Percentiles rank a stretch among this genome's conserved stretches.
Evolutionary conservation across 2,797 vertebrate genomes (phyloP).

Genomic region (Mus minutoides): DNA sequence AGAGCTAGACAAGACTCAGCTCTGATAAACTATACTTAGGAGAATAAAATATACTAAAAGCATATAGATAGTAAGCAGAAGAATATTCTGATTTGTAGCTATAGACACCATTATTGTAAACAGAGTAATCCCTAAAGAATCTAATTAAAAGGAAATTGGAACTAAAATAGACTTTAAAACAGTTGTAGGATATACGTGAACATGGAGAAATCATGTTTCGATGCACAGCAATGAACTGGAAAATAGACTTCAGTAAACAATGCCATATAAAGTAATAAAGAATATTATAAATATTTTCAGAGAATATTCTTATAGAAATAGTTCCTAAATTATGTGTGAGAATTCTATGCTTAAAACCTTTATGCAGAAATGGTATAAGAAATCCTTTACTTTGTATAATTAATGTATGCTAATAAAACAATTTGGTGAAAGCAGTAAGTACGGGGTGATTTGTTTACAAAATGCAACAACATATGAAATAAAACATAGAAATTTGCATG

Average conservation of each 20-base stretch:
- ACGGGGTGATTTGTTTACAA: background rate
- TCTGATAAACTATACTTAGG: background rate
- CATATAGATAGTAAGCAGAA: background rate
- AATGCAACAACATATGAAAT: background rate
- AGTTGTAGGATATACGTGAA: background rate
- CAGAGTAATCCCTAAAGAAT: background rate
- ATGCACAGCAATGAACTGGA: background rate
- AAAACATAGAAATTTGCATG: background rate
- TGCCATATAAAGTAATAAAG: background rate
- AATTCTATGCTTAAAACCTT: background rate
- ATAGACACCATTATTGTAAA: background rate
- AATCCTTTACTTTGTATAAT: background rate
- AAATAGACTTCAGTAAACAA: background rate
- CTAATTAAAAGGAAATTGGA: background rate
- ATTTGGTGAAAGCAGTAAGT: background rate
- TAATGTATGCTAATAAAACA: background rate
- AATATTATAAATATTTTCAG: background rate
- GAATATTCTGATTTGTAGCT: background rate
- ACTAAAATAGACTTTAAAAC: background rate
- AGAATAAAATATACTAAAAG: background rate
- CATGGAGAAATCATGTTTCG: background rate
- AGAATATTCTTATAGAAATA: background rate
- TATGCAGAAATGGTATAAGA: background rate
- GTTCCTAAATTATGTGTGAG: background rate
- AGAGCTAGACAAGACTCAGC: background rate